Evolutionary conservation across 2,797 vertebrate genomes (phyloP).

Genomic region (Mormyrus hasselquistii): DNA sequence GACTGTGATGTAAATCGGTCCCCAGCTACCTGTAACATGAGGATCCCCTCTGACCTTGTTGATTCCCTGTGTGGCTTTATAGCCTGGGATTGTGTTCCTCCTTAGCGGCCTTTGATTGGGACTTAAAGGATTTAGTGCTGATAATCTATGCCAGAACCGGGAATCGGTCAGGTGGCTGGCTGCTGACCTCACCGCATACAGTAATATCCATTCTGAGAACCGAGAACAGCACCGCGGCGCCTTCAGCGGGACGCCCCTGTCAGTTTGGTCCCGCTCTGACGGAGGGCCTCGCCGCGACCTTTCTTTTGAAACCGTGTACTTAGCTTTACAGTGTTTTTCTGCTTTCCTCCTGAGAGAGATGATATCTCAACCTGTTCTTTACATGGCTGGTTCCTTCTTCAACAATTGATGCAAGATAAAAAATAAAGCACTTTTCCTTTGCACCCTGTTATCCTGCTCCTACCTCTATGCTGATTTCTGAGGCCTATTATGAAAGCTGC

Average conservation of each 20-base stretch:
- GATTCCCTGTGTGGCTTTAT: not conserved
- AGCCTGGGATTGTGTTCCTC: not conserved
- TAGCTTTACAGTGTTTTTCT: not conserved
- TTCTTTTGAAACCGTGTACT: not conserved
- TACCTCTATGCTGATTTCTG: not conserved
- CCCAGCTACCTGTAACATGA: not conserved
- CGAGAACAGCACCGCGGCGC: no score
- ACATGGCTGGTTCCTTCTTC: not conserved
- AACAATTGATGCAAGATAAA: not conserved
- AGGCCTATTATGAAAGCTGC: not conserved
- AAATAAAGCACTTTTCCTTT: not conserved
- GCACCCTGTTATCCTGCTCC: not conserved
- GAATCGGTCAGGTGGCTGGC: not conserved
- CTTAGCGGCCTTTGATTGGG: not conserved
- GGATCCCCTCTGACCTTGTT: not conserved
- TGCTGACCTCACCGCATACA: not conserved
- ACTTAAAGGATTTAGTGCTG: not conserved
- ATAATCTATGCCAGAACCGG: not conserved
- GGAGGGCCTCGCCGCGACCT: not conserved
- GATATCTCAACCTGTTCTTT: not conserved
- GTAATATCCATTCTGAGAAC: not conserved
- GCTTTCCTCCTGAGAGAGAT: not conserved
- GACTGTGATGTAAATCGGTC: not conserved
- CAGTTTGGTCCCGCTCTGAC: not conserved
- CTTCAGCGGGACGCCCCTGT: not conserved